Evolutionary conservation across 2,113 vertebrate species (phyloP).

Genomic region (Rutilus rutilus): DNA sequence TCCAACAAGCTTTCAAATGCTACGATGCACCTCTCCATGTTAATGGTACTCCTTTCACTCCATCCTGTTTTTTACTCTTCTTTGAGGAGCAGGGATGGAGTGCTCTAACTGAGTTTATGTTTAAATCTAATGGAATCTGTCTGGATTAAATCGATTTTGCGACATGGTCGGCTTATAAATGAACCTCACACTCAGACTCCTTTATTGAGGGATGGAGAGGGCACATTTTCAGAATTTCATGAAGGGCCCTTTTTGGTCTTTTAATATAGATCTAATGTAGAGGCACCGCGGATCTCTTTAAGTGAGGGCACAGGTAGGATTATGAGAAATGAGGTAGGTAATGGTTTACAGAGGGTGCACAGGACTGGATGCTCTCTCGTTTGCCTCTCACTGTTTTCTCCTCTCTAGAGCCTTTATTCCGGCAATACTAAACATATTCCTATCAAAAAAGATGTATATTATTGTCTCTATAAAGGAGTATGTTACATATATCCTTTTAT

Average conservation of each 20-base stretch:
- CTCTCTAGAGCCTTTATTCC: background rate
- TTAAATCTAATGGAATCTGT: slow-evolving; percentile 70
- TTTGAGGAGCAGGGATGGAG: slow-evolving; percentile 58
- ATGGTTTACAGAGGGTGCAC: slow-evolving; percentile 32
- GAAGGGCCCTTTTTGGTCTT: slow-evolving; percentile 53
- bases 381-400: background rate
- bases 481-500: background rate
- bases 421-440: background rate
- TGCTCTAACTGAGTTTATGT: slow-evolving; percentile 67
- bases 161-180: slow-evolving; percentile 66
- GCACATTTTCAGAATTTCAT: slow-evolving; percentile 41
- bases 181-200: slow-evolving; percentile 51
- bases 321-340: slow-evolving; percentile 49
- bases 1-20: slow-evolving; percentile 59
- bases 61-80: slow-evolving; percentile 60
- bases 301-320: slow-evolving; percentile 40
- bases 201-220: slow-evolving; percentile 39
- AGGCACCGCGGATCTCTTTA: slow-evolving; percentile 14
- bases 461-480: background rate
- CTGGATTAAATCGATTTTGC: slow-evolving; percentile 66
- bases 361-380: slow-evolving; percentile 10
- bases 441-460: background rate
- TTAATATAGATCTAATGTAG: slow-evolving; percentile 61
- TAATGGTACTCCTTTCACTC: slow-evolving; percentile 65
- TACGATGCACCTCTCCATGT: slow-evolving; percentile 58